Percentiles rank a stretch among this genome's conserved stretches.
phyloP scores from a whole-genome alignment of 2,113 vertebrate species.

The Mus pahari region DNA sequence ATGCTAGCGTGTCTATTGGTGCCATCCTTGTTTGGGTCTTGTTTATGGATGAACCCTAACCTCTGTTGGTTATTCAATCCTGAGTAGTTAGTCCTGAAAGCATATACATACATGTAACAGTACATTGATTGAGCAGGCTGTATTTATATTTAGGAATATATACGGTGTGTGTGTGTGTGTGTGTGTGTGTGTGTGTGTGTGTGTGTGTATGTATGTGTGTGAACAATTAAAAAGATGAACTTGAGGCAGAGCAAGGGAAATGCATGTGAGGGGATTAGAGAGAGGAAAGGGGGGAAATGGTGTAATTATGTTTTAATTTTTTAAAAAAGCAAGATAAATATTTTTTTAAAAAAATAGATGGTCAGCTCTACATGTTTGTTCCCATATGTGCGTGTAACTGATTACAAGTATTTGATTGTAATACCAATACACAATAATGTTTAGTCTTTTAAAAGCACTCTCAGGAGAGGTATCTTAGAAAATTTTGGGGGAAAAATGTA shows the following conservation, averaged over 20 bases:
- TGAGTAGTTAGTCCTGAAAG: neutral
- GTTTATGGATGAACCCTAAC: neutral
- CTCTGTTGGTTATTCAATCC: neutral
- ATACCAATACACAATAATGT: neutral
- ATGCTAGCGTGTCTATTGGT: neutral
- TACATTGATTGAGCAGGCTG: neutral
- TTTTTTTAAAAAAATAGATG: neutral
- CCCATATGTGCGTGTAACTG: neutral
- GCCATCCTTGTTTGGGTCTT: neutral
- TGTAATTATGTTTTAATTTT: neutral
- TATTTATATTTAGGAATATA: neutral
- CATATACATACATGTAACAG: neutral
- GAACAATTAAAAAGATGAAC: neutral
- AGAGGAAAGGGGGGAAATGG: neutral
- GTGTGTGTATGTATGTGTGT: neutral
- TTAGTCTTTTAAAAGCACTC: constrained; percentile 13
- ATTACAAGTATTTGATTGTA: neutral
- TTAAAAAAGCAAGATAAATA: neutral
- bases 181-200: neutral
- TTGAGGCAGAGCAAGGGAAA: neutral
- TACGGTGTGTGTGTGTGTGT: neutral
- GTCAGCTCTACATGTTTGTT: neutral
- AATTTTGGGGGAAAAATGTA: neutral
- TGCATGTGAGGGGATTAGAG: neutral
- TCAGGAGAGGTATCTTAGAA: neutral